Percentiles rank a stretch among this genome's conserved stretches.
Evolutionary conservation across 2,797 vertebrate species (phyloP).

Genomic region (Numenius phaeopus): DNA sequence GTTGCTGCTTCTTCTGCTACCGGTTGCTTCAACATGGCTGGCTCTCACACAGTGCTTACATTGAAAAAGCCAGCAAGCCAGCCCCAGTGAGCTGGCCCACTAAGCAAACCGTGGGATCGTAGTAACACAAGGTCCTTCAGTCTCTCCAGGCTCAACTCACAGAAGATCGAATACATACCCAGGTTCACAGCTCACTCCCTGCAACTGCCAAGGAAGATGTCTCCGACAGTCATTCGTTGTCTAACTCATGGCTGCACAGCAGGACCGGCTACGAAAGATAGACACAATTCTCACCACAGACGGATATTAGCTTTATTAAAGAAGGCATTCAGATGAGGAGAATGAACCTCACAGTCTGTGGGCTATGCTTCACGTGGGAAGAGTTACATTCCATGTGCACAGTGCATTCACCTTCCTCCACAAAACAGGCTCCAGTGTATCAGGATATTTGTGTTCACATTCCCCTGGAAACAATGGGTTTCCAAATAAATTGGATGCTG

Average conservation of each 20-base stretch:
- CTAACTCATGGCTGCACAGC: neutral
- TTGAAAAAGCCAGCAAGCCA: neutral
- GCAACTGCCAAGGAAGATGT: neutral
- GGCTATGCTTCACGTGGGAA: neutral
- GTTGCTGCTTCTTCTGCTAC: neutral
- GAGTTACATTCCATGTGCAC: neutral
- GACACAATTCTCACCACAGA: neutral
- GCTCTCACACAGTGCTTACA: neutral
- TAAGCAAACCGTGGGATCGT: neutral
- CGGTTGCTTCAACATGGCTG: neutral
- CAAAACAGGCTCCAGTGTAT: neutral
- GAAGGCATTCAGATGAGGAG: neutral
- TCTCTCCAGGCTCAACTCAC: rapidly evolving
- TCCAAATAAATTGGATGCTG: conserved; percentile 51
- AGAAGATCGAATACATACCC: neutral
- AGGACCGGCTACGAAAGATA: neutral
- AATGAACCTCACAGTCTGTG: neutral
- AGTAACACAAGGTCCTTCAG: neutral
- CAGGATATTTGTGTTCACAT: neutral
- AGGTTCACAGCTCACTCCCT: neutral
- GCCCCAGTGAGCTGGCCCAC: neutral
- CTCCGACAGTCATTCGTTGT: neutral
- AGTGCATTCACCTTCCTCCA: neutral
- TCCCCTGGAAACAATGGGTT: neutral
- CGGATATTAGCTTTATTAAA: neutral